Base-by-base conservation (phyloP, 2,888 invertebrate species). In the Rhopalosiphum nymphaeae region DNA sequence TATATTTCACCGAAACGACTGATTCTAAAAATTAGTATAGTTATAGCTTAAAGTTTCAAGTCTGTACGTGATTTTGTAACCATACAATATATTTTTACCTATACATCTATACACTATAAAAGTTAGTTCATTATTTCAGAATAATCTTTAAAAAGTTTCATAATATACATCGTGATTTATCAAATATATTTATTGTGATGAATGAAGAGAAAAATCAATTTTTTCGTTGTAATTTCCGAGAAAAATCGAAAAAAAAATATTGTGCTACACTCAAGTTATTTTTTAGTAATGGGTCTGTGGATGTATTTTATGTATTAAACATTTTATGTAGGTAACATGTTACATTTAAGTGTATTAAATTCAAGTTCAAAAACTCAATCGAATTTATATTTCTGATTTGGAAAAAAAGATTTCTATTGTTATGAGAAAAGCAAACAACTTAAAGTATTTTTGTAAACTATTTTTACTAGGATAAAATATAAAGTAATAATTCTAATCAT, bases 91-190 rank as follows among this genome's bases (percentile, higher is more conserved):
- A 0, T 67, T 67, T 67, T 67, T 16, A 67, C 5, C n/a, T 67
- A 67, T 13, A 67, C 13, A 67, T n/a, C 13, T 67, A 4, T 67
- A 67, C n/a, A n/a, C 4, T 67, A 13, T 67, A 67, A 67, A n/a
- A 67, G n/a, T 67, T 67, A 13, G n/a, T 13, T 67, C 67, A 67
- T n/a, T 67, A 67, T 67, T 67, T 67, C n/a, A n/a, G n/a, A n/a
- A 26, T n/a, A 67, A 67, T 67, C n/a, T 67, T 67, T 67, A 67
- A 67, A 67, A 67, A 67, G n/a, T 67, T 67, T 67, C n/a, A 67
- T n/a, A 1, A 67, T 67, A n/a, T 13, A 16, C 2, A n/a, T 67
- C 13, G n/a, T n/a, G 16, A 67, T n/a, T 16, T 67, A 67, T 67
- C 67, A n/a, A n/a, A 16, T 67, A n/a, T 67, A 67, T 29, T 5